These are phyloP conservation scores for Hydrozoanthus tunicans DNA, from an alignment of 64 coral and sea anemone genomes.

Conservation along the genomic window DNA sequence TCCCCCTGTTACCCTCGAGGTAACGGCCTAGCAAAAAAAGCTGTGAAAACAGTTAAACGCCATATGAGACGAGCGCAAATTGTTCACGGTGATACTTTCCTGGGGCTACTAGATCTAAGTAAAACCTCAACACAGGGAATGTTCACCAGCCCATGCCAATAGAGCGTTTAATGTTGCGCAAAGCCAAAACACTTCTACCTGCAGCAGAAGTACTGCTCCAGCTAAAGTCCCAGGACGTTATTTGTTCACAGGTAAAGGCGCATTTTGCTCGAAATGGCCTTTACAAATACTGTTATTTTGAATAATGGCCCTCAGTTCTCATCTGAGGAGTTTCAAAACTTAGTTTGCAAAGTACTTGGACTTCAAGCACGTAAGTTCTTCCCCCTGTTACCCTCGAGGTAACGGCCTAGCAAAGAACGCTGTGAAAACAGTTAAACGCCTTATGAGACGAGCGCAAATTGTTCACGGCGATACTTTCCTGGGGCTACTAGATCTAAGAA, in stretches of 20 bases:
- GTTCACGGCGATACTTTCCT: constrained; percentile 1
- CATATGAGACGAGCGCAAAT: not conserved
- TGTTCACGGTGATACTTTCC: constrained; percentile 18
- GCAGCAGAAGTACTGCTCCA: too few relatives aligned
- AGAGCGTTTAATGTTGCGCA: not conserved
- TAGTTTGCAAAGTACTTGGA: constrained; percentile 6
- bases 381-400: constrained; percentile 8
- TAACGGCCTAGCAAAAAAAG: constrained; percentile 25
- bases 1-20: constrained; percentile 22
- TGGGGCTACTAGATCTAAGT: not conserved
- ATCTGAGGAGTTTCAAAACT: constrained; percentile 41
- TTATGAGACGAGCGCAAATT: not conserved
- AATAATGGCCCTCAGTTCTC: constrained; percentile 32
- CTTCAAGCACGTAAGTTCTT: constrained; percentile 13
- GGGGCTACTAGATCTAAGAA: not conserved
- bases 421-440: not conserved
- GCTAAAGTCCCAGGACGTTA: not conserved
- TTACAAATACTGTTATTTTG: not conserved
- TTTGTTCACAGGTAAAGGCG: not conserved
- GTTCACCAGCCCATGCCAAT: not conserved
- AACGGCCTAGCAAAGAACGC: constrained; percentile 19
- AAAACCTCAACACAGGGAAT: constrained; percentile 15
- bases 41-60: too few relatives aligned
- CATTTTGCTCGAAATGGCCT: constrained; percentile 22
- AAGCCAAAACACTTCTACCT: too few relatives aligned